Conservation (phyloP, 2,113 vertebrate genomes). For the Pantherophis guttatus region DNA sequence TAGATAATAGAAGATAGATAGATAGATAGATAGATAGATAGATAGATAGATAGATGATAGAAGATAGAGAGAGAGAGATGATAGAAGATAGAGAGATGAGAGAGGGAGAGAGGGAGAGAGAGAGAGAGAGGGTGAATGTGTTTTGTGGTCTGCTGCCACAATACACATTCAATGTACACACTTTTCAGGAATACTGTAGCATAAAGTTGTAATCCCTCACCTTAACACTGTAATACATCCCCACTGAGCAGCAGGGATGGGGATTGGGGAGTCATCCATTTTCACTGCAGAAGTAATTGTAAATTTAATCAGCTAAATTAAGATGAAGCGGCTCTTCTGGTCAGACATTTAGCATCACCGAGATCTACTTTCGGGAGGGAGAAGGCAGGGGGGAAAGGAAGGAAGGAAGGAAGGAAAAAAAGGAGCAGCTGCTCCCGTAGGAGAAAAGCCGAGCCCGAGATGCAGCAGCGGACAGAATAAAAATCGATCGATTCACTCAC, state of each 20-base stretch:
- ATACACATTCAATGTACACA: background rate
- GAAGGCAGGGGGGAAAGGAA: background rate
- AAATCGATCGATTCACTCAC: background rate
- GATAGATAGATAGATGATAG: too few species aligned
- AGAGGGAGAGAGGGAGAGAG: too few species aligned
- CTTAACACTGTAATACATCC: background rate
- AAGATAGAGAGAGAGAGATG: too few species aligned
- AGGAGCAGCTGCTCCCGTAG: background rate
- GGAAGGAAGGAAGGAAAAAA: background rate
- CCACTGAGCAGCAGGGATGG: background rate
- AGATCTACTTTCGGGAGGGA: background rate
- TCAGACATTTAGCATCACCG: background rate
- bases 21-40: too few species aligned
- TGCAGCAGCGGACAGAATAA: background rate
- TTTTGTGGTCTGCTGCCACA: background rate
- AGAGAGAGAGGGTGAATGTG: background rate
- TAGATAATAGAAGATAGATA: too few species aligned
- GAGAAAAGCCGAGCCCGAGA: background rate
- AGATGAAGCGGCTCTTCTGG: constrained; percentile 16
- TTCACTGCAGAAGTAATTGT: constrained; percentile 19
- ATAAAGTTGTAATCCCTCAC: background rate
- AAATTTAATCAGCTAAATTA: constrained; percentile 26
- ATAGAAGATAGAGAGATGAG: background rate
- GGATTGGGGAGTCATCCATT: background rate
- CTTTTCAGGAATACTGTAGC: background rate